Percentiles rank a stretch among this genome's conserved stretches.
phyloP scores from a whole-genome alignment of 1,140 invertebrate genomes.

The Zeugodacus cucurbitae region DNA sequence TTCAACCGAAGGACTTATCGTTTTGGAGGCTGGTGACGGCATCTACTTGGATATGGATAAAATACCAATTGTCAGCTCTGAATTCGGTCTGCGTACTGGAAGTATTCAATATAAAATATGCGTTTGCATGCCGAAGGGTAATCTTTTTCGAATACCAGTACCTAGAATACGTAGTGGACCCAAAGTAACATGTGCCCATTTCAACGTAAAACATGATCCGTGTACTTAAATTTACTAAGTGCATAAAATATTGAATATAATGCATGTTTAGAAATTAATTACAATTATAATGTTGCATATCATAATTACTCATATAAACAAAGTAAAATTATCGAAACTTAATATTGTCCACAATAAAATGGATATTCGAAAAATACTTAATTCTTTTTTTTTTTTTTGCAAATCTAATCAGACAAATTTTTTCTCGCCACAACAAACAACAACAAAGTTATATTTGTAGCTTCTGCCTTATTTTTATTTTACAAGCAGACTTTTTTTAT shows the following conservation, averaged over 20 bases:
- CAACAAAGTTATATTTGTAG: neutral
- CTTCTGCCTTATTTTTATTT: neutral
- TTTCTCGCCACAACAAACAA: neutral
- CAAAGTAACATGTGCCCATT: conserved; percentile 73
- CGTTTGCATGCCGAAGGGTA: conserved; percentile 87
- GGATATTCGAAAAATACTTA: too few relatives aligned
- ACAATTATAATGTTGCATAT: neutral
- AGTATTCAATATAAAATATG: conserved; percentile 83
- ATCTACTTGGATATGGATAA: conserved; percentile 78
- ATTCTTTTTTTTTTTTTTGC: too few relatives aligned
- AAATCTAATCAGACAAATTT: too few relatives aligned
- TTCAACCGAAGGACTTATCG: conserved; percentile 81
- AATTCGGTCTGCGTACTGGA: conserved; percentile 65
- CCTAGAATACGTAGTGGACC: conserved; percentile 68
- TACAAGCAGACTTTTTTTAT: neutral
- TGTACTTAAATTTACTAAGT: conserved; percentile 64
- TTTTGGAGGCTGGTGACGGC: conserved; percentile 77
- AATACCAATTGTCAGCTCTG: conserved; percentile 74
- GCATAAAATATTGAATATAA: neutral
- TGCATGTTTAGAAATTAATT: neutral
- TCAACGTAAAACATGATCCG: conserved; percentile 76
- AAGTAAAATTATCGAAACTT: neutral
- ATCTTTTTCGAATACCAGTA: conserved; percentile 80
- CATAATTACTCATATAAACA: neutral
- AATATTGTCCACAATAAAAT: too few relatives aligned